Conservation (phyloP, 53 echinoderm and acorn worm species). For the Apostichopus leukothele region DNA sequence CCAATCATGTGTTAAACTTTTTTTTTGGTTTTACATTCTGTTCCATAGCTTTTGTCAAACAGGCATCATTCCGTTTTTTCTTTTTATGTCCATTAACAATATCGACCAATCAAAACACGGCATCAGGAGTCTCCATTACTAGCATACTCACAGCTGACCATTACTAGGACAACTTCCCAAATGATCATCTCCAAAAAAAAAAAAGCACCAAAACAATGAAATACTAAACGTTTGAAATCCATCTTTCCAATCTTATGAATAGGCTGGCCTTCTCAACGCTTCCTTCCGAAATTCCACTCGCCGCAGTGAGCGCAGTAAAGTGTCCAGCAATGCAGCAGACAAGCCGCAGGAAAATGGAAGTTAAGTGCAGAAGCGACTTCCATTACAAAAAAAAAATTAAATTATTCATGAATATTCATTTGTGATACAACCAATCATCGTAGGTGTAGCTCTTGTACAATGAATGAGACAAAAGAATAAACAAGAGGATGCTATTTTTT, state of each 20-base stretch:
- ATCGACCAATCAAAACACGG: neutral
- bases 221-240: slow-evolving; percentile 19
- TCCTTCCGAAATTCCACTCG: slow-evolving; percentile 57
- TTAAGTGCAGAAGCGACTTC: slow-evolving; percentile 5
- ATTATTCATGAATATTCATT: slow-evolving; percentile 15
- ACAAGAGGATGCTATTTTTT: neutral
- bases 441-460: neutral
- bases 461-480: neutral
- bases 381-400: slow-evolving; percentile 14
- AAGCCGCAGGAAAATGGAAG: slow-evolving; percentile 36
- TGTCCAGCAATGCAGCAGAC: slow-evolving; percentile 32
- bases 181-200: neutral
- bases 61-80: neutral
- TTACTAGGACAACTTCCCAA: slow-evolving; percentile 47
- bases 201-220: neutral
- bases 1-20: neutral
- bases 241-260: slow-evolving; percentile 19
- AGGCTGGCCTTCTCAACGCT: slow-evolving; percentile 50
- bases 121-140: neutral
- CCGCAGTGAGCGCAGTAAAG: slow-evolving; percentile 54
- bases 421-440: slow-evolving; percentile 1
- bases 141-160: neutral
- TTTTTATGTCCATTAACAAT: neutral
- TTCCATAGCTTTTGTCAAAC: neutral
- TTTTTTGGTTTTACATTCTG: neutral